Percentiles rank a stretch among this genome's conserved stretches.
Conservation (phyloP, 2,888 invertebrate species). For the Cheilosia variabilis region DNA sequence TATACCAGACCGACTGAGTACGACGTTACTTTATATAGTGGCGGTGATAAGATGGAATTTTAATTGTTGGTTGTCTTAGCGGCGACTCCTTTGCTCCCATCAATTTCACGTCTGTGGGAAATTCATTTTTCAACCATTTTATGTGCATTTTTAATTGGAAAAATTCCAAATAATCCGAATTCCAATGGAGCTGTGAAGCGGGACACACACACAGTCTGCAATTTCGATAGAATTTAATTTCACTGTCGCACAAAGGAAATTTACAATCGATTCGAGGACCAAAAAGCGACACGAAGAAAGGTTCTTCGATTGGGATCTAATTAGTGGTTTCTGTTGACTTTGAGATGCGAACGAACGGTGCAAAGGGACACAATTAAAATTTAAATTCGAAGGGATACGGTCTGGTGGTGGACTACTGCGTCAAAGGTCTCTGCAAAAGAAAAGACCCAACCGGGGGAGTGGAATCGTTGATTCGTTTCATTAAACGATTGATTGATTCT, state of each 20-base stretch:
- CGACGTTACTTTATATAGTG: no score
- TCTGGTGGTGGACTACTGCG: constrained; percentile 41
- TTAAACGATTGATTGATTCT: constrained; percentile 57
- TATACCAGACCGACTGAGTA: no score
- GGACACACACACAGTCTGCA: neutral
- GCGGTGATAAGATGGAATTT: no score
- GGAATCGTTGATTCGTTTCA: constrained; percentile 53
- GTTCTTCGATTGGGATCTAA: constrained; percentile 60
- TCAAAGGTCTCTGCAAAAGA: constrained; percentile 51
- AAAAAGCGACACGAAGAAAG: constrained; percentile 14
- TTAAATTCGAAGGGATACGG: constrained; percentile 54
- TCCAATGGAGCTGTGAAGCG: constrained; percentile 8
- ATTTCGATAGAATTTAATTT: constrained; percentile 55
- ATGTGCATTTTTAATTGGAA: constrained; percentile 70
- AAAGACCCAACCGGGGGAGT: constrained; percentile 4
- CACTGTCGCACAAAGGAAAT: constrained; percentile 22
- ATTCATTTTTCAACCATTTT: constrained; percentile 41
- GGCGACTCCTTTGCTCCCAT: neutral
- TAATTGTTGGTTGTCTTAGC: no score
- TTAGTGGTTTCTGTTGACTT: constrained; percentile 73
- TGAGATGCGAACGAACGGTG: constrained; percentile 55
- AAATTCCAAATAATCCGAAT: constrained; percentile 71
- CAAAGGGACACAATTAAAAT: constrained; percentile 67
- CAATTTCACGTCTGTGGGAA: constrained; percentile 16
- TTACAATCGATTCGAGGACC: constrained; percentile 16